Base-by-base conservation (phyloP, 2,888 invertebrate species). In the Lithophane semibrunnea region DNA sequence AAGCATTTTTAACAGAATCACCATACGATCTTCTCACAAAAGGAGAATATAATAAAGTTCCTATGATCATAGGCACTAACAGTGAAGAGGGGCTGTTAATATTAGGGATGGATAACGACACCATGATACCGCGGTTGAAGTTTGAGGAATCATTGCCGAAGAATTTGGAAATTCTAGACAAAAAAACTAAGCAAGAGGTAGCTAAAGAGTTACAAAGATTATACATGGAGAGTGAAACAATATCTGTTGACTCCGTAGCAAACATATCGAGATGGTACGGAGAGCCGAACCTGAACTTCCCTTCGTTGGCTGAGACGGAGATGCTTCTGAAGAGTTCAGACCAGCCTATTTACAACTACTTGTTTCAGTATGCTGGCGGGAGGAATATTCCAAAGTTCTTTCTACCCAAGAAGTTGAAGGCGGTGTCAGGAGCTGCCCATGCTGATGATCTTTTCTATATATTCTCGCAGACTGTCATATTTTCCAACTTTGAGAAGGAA, bases 361-460 rank as follows among this genome's bases (percentile, higher is more conserved):
- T 93, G 16, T 94, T 95, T 63, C 91, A 91, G 67, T 95, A 95
- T 69, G 75, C 83, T 21, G 95, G 95, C 0, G 86, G 89, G 77
- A 90, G 93, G 60, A 95, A 95, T 77, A 42, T 94, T 0, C 76
- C 89, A 0, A 95, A 94, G 83, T 49, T 91, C 3, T 60, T 83
- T 0, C 24, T 82, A 10, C 65, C 88, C 2, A 90, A 91, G 8
- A 77, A 85, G 4, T 83, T 90, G 0, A 91, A 90, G 58, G 80
- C 79, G 3, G 81, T 77, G 0, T 82, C 89, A 0, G 95, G 94
- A 3, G 94, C 95, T 0, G 92, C 95, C 3, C 95, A 95, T 70
- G 95, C 92, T 10, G 95, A 95, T 73, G 95, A 95, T 0, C 44
- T 95, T 9, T 94, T 95, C 61, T 96, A 96, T 77, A 74, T 96